Evolutionary conservation across 2,113 vertebrate species (phyloP).

Genomic region (Caranx ignobilis): DNA sequence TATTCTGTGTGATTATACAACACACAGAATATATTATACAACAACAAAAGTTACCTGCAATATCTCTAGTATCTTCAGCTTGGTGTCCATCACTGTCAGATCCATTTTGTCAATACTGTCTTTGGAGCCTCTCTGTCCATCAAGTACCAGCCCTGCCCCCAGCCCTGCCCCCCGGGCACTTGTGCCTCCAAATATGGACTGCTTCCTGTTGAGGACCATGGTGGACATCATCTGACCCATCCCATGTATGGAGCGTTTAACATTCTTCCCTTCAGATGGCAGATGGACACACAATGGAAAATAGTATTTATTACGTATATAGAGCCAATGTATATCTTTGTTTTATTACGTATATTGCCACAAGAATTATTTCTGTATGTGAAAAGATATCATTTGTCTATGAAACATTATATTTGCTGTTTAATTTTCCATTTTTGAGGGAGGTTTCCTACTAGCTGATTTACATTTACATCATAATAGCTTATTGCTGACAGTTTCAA

Average conservation of each 20-base stretch:
- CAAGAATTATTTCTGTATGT: too few relatives aligned
- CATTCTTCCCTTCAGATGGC: constrained; percentile 88
- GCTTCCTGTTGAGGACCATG: constrained; percentile 96
- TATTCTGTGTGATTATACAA: background rate
- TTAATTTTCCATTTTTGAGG: too few relatives aligned
- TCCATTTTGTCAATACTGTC: constrained; percentile 91
- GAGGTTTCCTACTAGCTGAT: too few relatives aligned
- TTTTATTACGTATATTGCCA: too few relatives aligned
- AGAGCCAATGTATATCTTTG: too few relatives aligned
- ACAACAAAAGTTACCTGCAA: constrained; percentile 86
- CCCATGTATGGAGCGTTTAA: constrained; percentile 94
- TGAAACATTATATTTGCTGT: too few relatives aligned
- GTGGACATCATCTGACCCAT: constrained; percentile 99
- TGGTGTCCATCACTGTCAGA: constrained; percentile 98
- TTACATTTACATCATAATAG: too few relatives aligned
- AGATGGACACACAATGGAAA: background rate
- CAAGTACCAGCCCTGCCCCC: constrained; percentile 67
- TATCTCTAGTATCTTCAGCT: constrained; percentile 97
- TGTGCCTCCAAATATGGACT: constrained; percentile 86
- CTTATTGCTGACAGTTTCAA: too few relatives aligned
- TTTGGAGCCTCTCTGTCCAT: constrained; percentile 85
- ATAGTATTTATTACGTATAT: background rate
- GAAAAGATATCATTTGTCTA: too few relatives aligned
- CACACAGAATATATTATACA: too few relatives aligned
- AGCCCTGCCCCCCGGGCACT: constrained; percentile 78